Evolutionary conservation across 1,140 invertebrate genomes (phyloP).

Genomic region (Pseudomyrmex cubaensis): DNA sequence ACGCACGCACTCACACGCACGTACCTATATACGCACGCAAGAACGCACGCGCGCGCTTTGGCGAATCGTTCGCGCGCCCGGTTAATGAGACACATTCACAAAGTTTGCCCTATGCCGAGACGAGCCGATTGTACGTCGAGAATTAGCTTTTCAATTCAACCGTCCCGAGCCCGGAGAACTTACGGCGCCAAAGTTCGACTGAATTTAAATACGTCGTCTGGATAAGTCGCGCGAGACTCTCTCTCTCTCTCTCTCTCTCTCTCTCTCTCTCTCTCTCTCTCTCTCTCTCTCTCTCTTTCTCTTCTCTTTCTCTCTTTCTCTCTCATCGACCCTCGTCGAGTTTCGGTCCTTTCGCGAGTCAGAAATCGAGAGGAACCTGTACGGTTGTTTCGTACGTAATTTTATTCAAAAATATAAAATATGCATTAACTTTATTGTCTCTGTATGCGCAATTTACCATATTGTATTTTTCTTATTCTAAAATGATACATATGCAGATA

Average conservation of each 20-base stretch:
- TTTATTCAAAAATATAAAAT: neutral
- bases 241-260: neutral
- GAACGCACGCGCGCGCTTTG: slow-evolving; percentile 19
- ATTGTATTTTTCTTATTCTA: neutral
- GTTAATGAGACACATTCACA: slow-evolving; percentile 84
- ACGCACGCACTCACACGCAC: no score
- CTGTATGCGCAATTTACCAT: neutral
- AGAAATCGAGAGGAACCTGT: slow-evolving; percentile 20
- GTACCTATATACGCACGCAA: slow-evolving; percentile 13
- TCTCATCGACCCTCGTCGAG: slow-evolving; percentile 26
- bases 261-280: neutral
- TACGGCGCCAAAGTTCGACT: slow-evolving; percentile 77
- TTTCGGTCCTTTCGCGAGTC: slow-evolving; percentile 26
- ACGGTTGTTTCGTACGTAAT: slow-evolving; percentile 7
- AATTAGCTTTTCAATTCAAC: slow-evolving; percentile 83
- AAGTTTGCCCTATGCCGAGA: slow-evolving; percentile 82
- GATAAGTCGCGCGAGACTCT: slow-evolving; percentile 71
- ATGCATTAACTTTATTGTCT: slow-evolving; percentile 5
- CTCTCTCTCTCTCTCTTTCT: neutral
- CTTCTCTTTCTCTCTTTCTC: no score
- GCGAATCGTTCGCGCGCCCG: slow-evolving; percentile 69
- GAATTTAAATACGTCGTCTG: slow-evolving; percentile 79
- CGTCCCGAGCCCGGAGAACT: slow-evolving; percentile 72
- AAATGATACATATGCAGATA: neutral
- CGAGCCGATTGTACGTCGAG: slow-evolving; percentile 83